Base-by-base conservation (phyloP, 2,797 vertebrate genomes). In the Pseudomugil gertrudae region DNA sequence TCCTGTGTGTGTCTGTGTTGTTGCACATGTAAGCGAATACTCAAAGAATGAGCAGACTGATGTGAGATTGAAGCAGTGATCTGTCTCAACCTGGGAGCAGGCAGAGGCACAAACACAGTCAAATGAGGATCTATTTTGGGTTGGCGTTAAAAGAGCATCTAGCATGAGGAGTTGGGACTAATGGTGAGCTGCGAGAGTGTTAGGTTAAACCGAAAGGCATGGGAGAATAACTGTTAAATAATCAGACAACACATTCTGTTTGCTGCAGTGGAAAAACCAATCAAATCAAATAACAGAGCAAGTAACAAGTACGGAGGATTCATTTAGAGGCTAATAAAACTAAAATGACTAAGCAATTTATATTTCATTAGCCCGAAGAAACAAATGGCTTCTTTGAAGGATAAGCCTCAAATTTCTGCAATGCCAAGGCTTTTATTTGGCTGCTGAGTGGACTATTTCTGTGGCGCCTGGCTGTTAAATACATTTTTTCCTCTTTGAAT, bases 371-470 rank as follows among this genome's bases (percentile, higher is more conserved):
- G 80, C 82, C 80, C 66, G 43, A 82, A 84, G 81, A 80, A 87
- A 90, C 84, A 87, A 86, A 86, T 81, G 73, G 83, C 73, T 81
- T 89, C 82, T 87, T 76, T 82, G 74, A 79, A 4, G 70, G 74
- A 87, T 88, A 87, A 86, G 87, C 78, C 63, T 78, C 79, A 79
- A 79, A 86, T 82, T 75, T 77, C 74, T 84, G 74, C 76, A 73
- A 76, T 74, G 83, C 78, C 2, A 50, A 66, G 70, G 86, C 77
- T 89, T 88, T 89, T 84, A 84, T 88, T 80, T 76, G 62, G 81
- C 81, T 90, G 90, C 90, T 91, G 91, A 91, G 84, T 89, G 72
- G 85, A 86, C 87, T 82, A 55, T 89, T 91, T 87, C 74, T 52
- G 76, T 72, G 75, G 86, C 69, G 85, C 84, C 85, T 82, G 74